A percentile compares a stretch with the other conserved stretches of the same genome.
Evolutionary conservation across 1,140 invertebrate genomes (phyloP).

Genomic region (Heliconius hermathena): DNA sequence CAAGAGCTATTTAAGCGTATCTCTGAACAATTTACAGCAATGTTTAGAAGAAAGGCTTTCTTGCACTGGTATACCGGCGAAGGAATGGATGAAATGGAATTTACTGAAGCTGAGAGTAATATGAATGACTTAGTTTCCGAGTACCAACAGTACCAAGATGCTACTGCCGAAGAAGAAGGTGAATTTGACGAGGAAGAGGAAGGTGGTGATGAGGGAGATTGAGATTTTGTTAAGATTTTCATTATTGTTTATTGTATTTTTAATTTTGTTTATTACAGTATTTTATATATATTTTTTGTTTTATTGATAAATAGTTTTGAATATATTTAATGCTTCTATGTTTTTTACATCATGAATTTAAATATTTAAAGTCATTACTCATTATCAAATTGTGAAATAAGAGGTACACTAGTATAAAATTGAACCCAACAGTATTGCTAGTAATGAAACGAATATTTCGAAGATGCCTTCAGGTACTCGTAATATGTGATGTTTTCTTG

Average conservation of each 20-base stretch:
- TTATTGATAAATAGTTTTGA: background rate
- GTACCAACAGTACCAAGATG: constrained; percentile 96
- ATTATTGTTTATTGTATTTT: constrained; percentile 53
- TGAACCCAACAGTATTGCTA: background rate
- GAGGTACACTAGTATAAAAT: no score
- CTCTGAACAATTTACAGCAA: constrained; percentile 90
- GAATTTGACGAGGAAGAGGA: constrained; percentile 91
- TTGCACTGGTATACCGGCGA: constrained; percentile 62
- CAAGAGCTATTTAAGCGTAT: constrained; percentile 87
- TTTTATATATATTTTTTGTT: background rate
- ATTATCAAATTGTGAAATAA: background rate
- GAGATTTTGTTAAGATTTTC: constrained; percentile 55
- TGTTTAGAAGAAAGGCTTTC: constrained; percentile 96
- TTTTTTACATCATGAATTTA: background rate
- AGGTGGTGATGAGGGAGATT: constrained; percentile 84
- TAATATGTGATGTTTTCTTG: background rate
- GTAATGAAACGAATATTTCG: no score
- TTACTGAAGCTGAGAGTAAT: constrained; percentile 9
- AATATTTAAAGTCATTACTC: background rate
- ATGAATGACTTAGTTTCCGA: constrained; percentile 86
- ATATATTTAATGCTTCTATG: background rate
- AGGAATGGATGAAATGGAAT: constrained; percentile 10
- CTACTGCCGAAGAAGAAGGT: constrained; percentile 90
- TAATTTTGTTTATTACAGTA: constrained; percentile 45
- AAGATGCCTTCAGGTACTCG: no score